phyloP scores from a whole-genome alignment of 2,888 invertebrate species.

The Pollenia labialis region DNA sequence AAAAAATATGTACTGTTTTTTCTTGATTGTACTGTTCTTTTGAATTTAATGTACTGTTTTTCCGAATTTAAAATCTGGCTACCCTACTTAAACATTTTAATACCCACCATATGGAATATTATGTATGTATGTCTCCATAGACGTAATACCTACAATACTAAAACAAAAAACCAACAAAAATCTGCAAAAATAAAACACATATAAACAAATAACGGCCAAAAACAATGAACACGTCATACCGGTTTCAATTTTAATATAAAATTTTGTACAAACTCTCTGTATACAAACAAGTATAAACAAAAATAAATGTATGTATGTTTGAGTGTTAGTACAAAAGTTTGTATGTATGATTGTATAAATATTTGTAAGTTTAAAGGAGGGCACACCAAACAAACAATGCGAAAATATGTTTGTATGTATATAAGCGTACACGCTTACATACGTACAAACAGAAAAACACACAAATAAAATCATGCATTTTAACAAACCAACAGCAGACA shows the following conservation, averaged over 20 bases:
- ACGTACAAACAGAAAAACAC: not conserved
- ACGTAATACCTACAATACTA: conserved; percentile 8
- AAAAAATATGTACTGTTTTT: no score
- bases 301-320: not conserved
- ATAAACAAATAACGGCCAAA: conserved; percentile 39
- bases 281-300: not conserved
- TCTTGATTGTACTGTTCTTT: no score
- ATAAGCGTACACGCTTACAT: not conserved
- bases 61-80: no score
- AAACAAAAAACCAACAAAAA: not conserved
- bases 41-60: no score
- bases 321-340: not conserved
- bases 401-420: not conserved
- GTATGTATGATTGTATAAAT: conserved; percentile 9
- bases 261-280: conserved; percentile 7
- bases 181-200: conserved; percentile 20
- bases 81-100: no score
- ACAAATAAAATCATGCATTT: conserved; percentile 42
- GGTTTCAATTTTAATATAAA: conserved; percentile 67
- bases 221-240: conserved; percentile 68
- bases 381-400: conserved; percentile 25
- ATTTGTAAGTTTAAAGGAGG: conserved; percentile 57
- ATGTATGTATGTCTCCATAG: not conserved
- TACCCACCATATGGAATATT: not conserved
- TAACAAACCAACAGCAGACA: conserved; percentile 65